Conservation (phyloP, 2,888 invertebrate genomes). For the Drosophila neotestacea region DNA sequence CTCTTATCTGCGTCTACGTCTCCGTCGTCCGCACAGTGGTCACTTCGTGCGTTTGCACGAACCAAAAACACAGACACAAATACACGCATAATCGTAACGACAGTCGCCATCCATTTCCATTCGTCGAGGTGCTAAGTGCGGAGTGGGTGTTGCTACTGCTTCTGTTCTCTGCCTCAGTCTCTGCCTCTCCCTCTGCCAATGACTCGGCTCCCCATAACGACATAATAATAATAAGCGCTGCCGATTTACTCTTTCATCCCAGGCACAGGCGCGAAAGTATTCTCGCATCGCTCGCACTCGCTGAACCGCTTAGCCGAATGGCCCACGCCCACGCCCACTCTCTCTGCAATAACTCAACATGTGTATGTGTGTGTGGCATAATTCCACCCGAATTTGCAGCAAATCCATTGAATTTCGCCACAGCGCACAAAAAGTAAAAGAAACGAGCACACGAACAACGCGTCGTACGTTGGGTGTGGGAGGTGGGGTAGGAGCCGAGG, state of each 20-base stretch:
- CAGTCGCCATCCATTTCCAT: slow-evolving; percentile 68
- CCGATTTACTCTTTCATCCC: slow-evolving; percentile 81
- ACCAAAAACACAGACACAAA: slow-evolving; percentile 35
- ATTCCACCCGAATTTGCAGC: slow-evolving; percentile 82
- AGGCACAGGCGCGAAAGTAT: slow-evolving; percentile 66
- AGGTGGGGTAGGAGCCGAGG: slow-evolving; percentile 5
- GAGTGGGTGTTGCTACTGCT: slow-evolving; percentile 72
- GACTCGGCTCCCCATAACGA: slow-evolving; percentile 47
- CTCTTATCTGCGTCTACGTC: slow-evolving; percentile 78
- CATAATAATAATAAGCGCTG: slow-evolving; percentile 66
- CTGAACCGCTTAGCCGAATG: slow-evolving; percentile 40
- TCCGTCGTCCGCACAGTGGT: slow-evolving; percentile 46
- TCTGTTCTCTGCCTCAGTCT: slow-evolving; percentile 14
- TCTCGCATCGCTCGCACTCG: slow-evolving; percentile 70
- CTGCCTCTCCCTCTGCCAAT: slow-evolving; percentile 7
- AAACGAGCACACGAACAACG: slow-evolving; percentile 70
- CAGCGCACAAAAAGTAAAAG: slow-evolving; percentile 74
- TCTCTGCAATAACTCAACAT: slow-evolving; percentile 47
- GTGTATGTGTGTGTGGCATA: slow-evolving; percentile 63
- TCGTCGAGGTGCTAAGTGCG: slow-evolving; percentile 75
- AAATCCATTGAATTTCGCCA: slow-evolving; percentile 79
- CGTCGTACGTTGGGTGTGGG: slow-evolving; percentile 10
- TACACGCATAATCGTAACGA: slow-evolving; percentile 23
- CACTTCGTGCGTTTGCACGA: slow-evolving; percentile 51
- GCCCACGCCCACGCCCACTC: slow-evolving; percentile 78